A percentile compares a stretch with the other conserved stretches of the same genome.
These are phyloP conservation scores for Syngnathus scovelli DNA, from an alignment of 2,113 vertebrate species.

Conservation along the genomic window DNA sequence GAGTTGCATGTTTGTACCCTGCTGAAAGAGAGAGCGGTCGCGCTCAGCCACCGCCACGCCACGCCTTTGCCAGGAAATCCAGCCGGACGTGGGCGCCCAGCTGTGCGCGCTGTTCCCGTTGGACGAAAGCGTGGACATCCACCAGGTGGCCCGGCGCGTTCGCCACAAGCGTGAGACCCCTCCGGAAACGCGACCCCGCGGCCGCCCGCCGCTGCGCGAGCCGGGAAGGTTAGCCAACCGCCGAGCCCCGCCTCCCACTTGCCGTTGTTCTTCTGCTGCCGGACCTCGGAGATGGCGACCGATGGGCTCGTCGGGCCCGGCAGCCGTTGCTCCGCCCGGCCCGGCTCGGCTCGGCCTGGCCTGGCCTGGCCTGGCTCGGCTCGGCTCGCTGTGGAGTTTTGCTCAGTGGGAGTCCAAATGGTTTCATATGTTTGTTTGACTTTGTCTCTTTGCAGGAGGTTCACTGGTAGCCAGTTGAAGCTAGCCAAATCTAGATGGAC, in stretches of 20 bases:
- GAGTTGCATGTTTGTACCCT: neutral
- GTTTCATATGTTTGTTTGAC: neutral
- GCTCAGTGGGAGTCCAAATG: constrained; percentile 24
- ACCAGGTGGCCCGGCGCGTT: constrained; percentile 95
- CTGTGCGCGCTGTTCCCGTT: constrained; percentile 94
- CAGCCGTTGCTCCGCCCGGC: constrained; percentile 18
- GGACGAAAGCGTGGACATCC: constrained; percentile 95
- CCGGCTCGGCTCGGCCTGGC: neutral
- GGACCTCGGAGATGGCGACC: constrained; percentile 38
- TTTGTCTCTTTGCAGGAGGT: constrained; percentile 52
- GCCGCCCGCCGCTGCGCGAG: constrained; percentile 84
- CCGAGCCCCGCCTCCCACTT: constrained; percentile 73
- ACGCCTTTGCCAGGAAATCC: constrained; percentile 82
- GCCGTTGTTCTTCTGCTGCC: constrained; percentile 53
- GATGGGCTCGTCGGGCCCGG: constrained; percentile 25
- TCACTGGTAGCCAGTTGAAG: constrained; percentile 21
- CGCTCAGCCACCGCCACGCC: too few species aligned
- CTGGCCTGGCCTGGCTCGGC: too few species aligned
- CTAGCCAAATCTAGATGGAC: constrained; percentile 34
- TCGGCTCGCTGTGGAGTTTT: constrained; percentile 28
- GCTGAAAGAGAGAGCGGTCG: too few species aligned
- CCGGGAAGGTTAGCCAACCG: constrained; percentile 99
- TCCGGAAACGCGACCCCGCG: constrained; percentile 87
- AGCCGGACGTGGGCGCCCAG: constrained; percentile 88
- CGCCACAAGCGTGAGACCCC: constrained; percentile 86